phyloP scores from a whole-genome alignment of 2,888 invertebrate species.

The Vannuccia rotundouncinata region DNA sequence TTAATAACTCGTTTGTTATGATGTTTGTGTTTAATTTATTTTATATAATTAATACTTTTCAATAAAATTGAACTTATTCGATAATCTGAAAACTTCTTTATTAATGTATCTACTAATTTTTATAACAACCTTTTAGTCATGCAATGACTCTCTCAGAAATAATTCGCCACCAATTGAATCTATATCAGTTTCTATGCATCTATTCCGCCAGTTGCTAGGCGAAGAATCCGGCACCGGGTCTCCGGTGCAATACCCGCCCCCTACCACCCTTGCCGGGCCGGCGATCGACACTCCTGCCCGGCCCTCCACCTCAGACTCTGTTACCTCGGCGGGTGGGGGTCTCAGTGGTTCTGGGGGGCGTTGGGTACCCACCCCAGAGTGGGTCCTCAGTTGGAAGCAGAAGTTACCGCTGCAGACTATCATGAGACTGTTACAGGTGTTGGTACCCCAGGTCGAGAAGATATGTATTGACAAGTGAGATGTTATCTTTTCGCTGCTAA shows the following conservation, averaged over 20 bases:
- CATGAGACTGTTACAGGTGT: slow-evolving; percentile 91
- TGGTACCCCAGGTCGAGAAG: slow-evolving; percentile 98
- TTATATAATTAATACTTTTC: too few relatives aligned
- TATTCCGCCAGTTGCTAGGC: too few relatives aligned
- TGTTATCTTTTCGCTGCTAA: not conserved
- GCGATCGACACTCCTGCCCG: not conserved
- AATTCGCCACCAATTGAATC: too few relatives aligned
- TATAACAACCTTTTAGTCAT: too few relatives aligned
- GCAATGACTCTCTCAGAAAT: too few relatives aligned
- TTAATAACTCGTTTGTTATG: too few relatives aligned
- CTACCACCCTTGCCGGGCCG: not conserved
- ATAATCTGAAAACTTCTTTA: too few relatives aligned
- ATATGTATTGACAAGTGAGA: slow-evolving; percentile 95
- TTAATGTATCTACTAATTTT: too few relatives aligned
- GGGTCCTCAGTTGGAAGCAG: slow-evolving; percentile 82
- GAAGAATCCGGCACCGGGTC: not conserved
- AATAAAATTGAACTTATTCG: too few relatives aligned
- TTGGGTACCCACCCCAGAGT: slow-evolving; percentile 89
- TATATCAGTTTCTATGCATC: too few relatives aligned
- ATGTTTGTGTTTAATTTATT: too few relatives aligned
- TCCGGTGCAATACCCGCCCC: not conserved
- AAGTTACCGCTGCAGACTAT: slow-evolving; percentile 96
- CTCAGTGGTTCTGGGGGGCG: not conserved
- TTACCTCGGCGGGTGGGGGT: not conserved
- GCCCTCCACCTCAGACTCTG: not conserved